Evolutionary conservation across 2,888 invertebrate genomes (phyloP).

Genomic region (Drosophila trichaetosa): DNA sequence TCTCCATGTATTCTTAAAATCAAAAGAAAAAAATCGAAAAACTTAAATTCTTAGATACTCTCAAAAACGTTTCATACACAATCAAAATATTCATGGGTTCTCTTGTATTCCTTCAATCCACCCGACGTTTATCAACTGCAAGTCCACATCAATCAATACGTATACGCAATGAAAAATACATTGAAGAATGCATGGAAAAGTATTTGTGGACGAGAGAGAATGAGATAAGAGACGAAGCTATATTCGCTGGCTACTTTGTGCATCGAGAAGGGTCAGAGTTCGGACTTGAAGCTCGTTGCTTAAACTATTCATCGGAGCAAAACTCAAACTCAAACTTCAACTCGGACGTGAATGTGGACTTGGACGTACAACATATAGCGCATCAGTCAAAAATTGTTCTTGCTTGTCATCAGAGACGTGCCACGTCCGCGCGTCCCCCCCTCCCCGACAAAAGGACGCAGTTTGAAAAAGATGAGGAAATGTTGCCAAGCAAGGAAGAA

Average conservation of each 20-base stretch:
- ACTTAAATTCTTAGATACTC: background rate
- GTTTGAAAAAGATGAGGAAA: constrained; percentile 47
- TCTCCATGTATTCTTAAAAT: background rate
- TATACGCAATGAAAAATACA: constrained; percentile 72
- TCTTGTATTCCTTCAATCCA: background rate
- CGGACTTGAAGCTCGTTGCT: constrained; percentile 58
- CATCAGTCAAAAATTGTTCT: constrained; percentile 79
- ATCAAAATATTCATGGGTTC: constrained; percentile 13
- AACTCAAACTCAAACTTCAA: constrained; percentile 33
- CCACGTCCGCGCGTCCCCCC: constrained; percentile 52
- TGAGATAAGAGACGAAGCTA: constrained; percentile 16
- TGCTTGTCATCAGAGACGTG: constrained; percentile 77
- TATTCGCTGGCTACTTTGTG: constrained; percentile 34
- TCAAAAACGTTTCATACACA: background rate
- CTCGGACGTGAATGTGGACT: constrained; percentile 40
- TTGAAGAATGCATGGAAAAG: constrained; percentile 40
- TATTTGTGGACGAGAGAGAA: background rate
- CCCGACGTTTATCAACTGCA: constrained; percentile 25
- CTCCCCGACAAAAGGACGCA: constrained; percentile 16
- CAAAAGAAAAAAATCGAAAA: background rate
- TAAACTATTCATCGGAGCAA: constrained; percentile 55
- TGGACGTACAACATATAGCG: constrained; percentile 66
- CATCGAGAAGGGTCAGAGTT: constrained; percentile 46
- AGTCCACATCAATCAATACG: constrained; percentile 70
- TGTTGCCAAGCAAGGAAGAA: constrained; percentile 49